Percentiles rank a stretch among this genome's conserved stretches.
These are phyloP conservation scores for Oreochromis spilurus DNA, from an alignment of 2,113 vertebrate genomes.

Conservation along the genomic window DNA sequence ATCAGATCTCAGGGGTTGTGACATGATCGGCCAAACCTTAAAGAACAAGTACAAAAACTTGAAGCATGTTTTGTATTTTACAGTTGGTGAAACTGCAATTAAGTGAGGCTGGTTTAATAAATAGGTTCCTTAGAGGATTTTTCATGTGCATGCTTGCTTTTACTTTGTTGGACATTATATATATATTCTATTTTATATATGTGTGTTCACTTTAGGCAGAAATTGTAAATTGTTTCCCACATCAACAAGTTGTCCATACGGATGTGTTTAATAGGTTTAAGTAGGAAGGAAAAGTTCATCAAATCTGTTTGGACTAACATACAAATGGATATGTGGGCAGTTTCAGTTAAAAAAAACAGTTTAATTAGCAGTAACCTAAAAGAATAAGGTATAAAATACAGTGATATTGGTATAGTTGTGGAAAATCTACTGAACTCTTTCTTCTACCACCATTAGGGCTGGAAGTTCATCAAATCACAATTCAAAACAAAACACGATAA, in stretches of 20 bases:
- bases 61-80: not conserved
- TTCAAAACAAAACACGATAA: not conserved
- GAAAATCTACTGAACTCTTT: not conserved
- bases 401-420: no score
- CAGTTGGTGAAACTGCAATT: not conserved
- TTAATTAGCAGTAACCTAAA: not conserved
- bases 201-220: not conserved
- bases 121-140: not conserved
- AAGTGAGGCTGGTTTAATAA: not conserved
- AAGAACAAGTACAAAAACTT: not conserved
- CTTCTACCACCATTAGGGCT: not conserved
- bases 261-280: not conserved
- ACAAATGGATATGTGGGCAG: not conserved
- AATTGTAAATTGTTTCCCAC: not conserved
- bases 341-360: not conserved
- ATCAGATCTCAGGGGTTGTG: not conserved
- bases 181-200: not conserved
- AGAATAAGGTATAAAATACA: not conserved
- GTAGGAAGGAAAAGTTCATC: not conserved
- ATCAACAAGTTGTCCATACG: not conserved
- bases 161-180: not conserved
- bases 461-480: not conserved
- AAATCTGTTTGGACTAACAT: not conserved
- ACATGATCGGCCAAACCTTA: not conserved
- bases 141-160: rapidly evolving